Conservation (phyloP, 2,113 vertebrate species). For the Rhodinocichla rosea region DNA sequence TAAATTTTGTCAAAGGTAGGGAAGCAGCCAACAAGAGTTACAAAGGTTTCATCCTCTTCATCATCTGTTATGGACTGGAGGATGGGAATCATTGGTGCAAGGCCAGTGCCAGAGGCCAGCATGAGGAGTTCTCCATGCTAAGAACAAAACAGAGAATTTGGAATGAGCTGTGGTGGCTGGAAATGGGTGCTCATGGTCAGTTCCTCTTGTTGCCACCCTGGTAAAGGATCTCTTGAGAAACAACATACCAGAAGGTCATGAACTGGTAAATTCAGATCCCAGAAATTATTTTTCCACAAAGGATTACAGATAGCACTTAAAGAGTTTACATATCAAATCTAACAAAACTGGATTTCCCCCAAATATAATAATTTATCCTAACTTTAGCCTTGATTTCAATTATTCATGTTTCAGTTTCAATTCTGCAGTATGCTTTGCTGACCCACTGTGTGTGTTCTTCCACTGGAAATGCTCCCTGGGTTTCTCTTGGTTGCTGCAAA, state of each 20-base stretch:
- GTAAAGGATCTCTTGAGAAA: background rate
- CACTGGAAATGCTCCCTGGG: background rate
- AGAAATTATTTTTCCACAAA: background rate
- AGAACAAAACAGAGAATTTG: conserved; percentile 14
- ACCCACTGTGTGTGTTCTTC: background rate
- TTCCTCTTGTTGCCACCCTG: background rate
- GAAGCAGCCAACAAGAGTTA: conserved; percentile 79
- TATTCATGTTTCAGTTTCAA: background rate
- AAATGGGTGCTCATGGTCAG: background rate
- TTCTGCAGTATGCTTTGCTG: background rate
- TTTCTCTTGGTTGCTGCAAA: background rate
- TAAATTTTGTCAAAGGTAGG: conserved; percentile 75
- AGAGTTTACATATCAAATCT: background rate
- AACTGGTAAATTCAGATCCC: background rate
- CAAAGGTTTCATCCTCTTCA: conserved; percentile 79
- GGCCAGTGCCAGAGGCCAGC: conserved; percentile 77
- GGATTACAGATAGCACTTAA: background rate
- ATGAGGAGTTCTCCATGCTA: conserved; percentile 79
- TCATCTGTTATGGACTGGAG: conserved; percentile 75
- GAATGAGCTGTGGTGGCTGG: background rate
- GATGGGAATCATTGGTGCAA: conserved; percentile 80
- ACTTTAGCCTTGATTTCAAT: background rate
- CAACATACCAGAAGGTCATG: background rate
- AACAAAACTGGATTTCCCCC: background rate
- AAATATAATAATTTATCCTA: background rate